A percentile compares a stretch with the other conserved stretches of the same genome.
Evolutionary conservation across 37 sponge, comb jelly and placozoan genomes (phyloP).

Genomic region (Spongilla lacustris): DNA sequence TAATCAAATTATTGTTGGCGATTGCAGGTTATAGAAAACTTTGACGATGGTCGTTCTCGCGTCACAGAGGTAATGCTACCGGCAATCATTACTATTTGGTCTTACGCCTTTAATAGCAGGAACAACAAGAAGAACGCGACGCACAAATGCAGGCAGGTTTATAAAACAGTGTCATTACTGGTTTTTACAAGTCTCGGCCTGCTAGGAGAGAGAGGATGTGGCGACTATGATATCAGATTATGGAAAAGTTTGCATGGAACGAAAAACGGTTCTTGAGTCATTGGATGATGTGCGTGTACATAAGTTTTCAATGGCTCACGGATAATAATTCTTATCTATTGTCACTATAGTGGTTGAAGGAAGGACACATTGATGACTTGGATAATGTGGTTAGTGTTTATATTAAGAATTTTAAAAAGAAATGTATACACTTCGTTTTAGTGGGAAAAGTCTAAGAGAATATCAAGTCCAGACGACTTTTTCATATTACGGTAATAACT

Average conservation of each 20-base stretch:
- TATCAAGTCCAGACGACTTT: slow-evolving; percentile 14
- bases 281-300: slow-evolving; percentile 58
- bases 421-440: neutral
- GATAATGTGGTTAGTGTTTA: slow-evolving; percentile 15
- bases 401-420: neutral
- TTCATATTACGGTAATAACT: slow-evolving; percentile 11
- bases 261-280: slow-evolving; percentile 53
- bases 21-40: slow-evolving; percentile 50
- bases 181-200: neutral
- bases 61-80: slow-evolving; percentile 3
- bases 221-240: slow-evolving; percentile 50
- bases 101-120: neutral
- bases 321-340: neutral
- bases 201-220: slow-evolving; percentile 13
- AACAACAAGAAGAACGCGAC: neutral
- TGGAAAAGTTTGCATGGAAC: slow-evolving; percentile 41
- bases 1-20: neutral
- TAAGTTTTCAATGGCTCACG: neutral
- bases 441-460: slow-evolving; percentile 2
- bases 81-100: neutral
- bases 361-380: slow-evolving; percentile 56
- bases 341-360: slow-evolving; percentile 64
- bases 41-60: slow-evolving; percentile 21
- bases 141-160: neutral
- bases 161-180: neutral